Base-by-base conservation (phyloP, 2,113 vertebrate species). In the Oostethus manadensis region DNA sequence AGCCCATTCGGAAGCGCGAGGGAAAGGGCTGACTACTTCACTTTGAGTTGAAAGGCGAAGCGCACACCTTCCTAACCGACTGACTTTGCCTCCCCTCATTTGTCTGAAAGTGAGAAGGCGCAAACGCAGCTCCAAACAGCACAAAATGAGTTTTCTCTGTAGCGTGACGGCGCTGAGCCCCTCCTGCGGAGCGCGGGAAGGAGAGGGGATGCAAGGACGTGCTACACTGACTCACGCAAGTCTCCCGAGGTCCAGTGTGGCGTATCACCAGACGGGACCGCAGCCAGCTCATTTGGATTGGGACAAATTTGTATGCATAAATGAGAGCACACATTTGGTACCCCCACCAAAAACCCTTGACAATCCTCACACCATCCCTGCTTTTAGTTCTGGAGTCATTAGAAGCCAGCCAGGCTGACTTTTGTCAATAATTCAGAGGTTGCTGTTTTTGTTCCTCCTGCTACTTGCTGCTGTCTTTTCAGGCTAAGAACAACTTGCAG, bases 341-440 rank as follows among this genome's bases (percentile, higher is more conserved):
- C 59, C 67, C 55, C 57, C 58, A 71, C 15, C 76, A 49, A 84
- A n/a, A 74, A 70, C 45, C 63, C 68, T 66, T 44, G 51, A 70
- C 71, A 76, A 77, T 62, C 51, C 61, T 46, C 50, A 29, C 68
- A 68, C 29, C 5, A 33, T 33, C 29, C 29, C 56, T 68, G 76
- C 73, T 66, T 43, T 60, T 60, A 54, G 71, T 74, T 76, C 67
- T 65, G 68, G 56, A 75, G 67, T 77, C 75, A 82, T 83, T 82
- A 78, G 78, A 86, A 76, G 74, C 60, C 75, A 83, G 29, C 29
- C 29, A 8, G 29, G 29, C 29, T 33, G 59, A 79, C 71, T 77
- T 79, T 56, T 16, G 43, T 84, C 73, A 83, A 79, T 86, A 76
- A 86, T 87, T 82, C 55, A 86, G 35, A 72, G 63, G 65, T 75